Evolutionary conservation across 2,113 vertebrate genomes (phyloP).

Genomic region (Engraulis encrasicolus): DNA sequence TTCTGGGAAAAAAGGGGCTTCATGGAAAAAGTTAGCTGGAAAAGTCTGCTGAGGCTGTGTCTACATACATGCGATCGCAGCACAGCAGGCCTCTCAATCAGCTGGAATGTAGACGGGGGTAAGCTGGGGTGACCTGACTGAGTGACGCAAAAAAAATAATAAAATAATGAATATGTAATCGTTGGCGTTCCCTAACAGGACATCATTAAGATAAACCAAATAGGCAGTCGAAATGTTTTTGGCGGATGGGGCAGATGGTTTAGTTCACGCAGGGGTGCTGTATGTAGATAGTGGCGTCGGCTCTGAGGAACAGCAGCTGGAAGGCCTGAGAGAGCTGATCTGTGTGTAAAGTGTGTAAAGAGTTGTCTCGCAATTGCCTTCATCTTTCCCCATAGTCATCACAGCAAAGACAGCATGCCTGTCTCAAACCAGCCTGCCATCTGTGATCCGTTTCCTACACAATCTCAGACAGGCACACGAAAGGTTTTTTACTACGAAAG

Average conservation of each 20-base stretch:
- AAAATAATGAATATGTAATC: conserved; percentile 4
- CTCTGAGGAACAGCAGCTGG: not conserved
- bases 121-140: not conserved
- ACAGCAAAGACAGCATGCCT: not conserved
- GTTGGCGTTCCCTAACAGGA: not conserved
- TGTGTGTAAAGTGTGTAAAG: not conserved
- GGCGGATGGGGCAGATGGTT: not conserved
- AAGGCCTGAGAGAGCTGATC: not conserved
- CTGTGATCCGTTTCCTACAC: not conserved
- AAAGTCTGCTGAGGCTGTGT: conserved; percentile 52
- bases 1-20: conserved; percentile 40
- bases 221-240: not conserved
- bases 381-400: not conserved
- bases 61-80: conserved; percentile 41
- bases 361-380: not conserved
- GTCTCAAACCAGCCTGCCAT: not conserved
- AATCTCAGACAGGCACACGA: not conserved
- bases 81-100: not conserved
- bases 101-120: not conserved
- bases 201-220: not conserved
- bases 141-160: not conserved
- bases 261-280: too few relatives aligned
- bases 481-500: not conserved
- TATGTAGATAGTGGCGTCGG: not conserved
- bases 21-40: conserved; percentile 35